Percentiles rank a stretch among this genome's conserved stretches.
These are phyloP conservation scores for Nemopilema nomurai DNA, from an alignment of 30 jellyfish, hydroid and myxozoan genomes.

Conservation along the genomic window DNA sequence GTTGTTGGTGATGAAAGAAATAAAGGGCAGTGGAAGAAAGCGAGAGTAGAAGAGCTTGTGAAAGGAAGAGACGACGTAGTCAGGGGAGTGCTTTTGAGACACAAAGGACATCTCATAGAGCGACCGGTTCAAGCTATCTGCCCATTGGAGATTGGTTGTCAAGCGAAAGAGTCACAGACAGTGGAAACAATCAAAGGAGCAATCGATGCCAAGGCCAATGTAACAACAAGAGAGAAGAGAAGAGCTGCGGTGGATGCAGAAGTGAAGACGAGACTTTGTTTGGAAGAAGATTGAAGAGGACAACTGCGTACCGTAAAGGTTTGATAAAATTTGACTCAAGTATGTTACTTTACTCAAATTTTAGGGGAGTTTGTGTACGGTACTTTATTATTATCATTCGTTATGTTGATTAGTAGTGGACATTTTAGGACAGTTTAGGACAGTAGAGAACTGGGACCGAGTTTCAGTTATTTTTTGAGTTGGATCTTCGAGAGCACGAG, in stretches of 20 bases:
- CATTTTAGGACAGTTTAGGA: background rate
- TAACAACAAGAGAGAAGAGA: slow-evolving; percentile 14
- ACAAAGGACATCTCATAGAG: slow-evolving; percentile 39
- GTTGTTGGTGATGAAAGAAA: too few species aligned
- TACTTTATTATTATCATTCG: slow-evolving; percentile 5
- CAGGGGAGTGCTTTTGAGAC: slow-evolving; percentile 35
- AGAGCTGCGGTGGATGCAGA: slow-evolving; percentile 51
- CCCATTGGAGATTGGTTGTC: slow-evolving; percentile 49
- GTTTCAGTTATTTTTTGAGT: background rate
- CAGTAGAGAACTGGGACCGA: slow-evolving; percentile 3
- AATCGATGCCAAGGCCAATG: slow-evolving; percentile 17
- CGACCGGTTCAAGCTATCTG: slow-evolving; percentile 50
- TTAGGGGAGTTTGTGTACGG: slow-evolving; percentile 38
- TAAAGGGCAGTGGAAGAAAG: slow-evolving; percentile 44
- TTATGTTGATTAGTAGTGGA: slow-evolving; percentile 7
- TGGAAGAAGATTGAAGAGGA: slow-evolving; percentile 24
- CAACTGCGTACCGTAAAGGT: slow-evolving; percentile 40
- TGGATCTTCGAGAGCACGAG: slow-evolving; percentile 6
- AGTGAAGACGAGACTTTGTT: slow-evolving; percentile 36
- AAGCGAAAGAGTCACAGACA: slow-evolving; percentile 38
- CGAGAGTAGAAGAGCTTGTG: slow-evolving; percentile 39
- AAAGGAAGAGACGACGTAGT: slow-evolving; percentile 44
- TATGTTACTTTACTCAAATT: slow-evolving; percentile 30
- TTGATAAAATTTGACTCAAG: slow-evolving; percentile 26
- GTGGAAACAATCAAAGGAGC: slow-evolving; percentile 36